Percentiles rank a stretch among this genome's conserved stretches.
These are phyloP conservation scores for Falco concolor DNA, from an alignment of 2,797 vertebrate species.

Conservation along the genomic window DNA sequence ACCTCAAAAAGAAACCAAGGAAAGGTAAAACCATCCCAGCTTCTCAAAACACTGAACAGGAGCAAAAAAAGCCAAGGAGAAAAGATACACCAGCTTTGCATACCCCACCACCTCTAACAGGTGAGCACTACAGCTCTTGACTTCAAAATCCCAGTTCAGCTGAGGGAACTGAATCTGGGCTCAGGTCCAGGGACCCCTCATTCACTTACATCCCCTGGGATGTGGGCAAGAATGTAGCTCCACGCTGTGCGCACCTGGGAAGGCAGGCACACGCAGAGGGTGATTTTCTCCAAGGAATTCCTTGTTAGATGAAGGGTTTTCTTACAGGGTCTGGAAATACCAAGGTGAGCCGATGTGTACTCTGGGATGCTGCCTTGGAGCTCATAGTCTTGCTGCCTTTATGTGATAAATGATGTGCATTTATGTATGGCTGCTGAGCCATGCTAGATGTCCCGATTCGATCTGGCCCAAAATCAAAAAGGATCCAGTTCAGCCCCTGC, in stretches of 20 bases:
- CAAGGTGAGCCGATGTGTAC: neutral
- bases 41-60: slow-evolving; percentile 71
- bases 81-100: slow-evolving; percentile 86
- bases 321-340: neutral
- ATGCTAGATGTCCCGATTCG: neutral
- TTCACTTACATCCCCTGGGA: neutral
- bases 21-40: slow-evolving; percentile 60
- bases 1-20: slow-evolving; percentile 69
- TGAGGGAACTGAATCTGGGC: neutral
- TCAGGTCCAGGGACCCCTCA: neutral
- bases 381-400: neutral
- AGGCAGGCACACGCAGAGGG: neutral
- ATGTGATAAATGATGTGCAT: neutral
- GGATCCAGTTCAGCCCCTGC: neutral
- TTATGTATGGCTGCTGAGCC: neutral
- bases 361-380: neutral
- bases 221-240: neutral
- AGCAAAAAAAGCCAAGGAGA: slow-evolving; percentile 85
- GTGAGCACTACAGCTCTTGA: slow-evolving; percentile 46
- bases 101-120: slow-evolving; percentile 81
- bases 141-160: neutral
- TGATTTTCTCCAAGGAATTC: neutral
- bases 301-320: neutral
- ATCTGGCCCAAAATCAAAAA: neutral
- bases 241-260: neutral